Base-by-base conservation (phyloP, 2,888 invertebrate genomes). In the Malthinus seriepunctatus region DNA sequence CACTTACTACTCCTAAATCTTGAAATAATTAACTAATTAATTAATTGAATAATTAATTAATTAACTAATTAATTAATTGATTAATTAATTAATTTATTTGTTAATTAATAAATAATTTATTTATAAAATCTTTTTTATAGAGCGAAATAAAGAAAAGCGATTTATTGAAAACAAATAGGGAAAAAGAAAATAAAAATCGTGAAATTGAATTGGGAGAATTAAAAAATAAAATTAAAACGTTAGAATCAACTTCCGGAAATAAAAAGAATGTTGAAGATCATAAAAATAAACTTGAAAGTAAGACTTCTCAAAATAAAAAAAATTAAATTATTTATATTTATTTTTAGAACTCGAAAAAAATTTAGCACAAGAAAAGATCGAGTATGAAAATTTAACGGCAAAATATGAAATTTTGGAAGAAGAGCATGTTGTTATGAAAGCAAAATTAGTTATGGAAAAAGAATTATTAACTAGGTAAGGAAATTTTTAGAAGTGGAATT, bases 391-490 rank as follows among this genome's bases (percentile, higher is more conserved):
- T 68, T 80, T 95, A 51, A 92, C 90, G 32, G 83, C 86, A 11
- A 92, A 91, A 76, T 93, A 92, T 78, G 93, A 93, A 76, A 84
- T 89, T 60, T 78, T 95, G 34, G 90, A 91, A 73, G 93, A 93
- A 74, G 93, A 93, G 71, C 91, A 91, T 67, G 90, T 93, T 0
- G 85, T 91, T 0, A 89, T 89, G 61, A 93, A 92, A 78, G 89
- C 91, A 6, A 87, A 91, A 73, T 79, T 93, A 3, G 89, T 90
- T 3, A 88, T 88, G 54, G 91, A 94, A 74, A 94, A 91, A 72
- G 90, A 93, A 78, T 85, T 87, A 68, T 81, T 92, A 9, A 88
- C 89, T 76, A 84, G 84, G 89, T 89, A 78, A 71, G 72, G 61
- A 51, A 6, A 15, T 38, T 8, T 37, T 11, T 14, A 23, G 23